phyloP scores from a whole-genome alignment of 1,140 invertebrate species.

The Euwallacea fornicatus region DNA sequence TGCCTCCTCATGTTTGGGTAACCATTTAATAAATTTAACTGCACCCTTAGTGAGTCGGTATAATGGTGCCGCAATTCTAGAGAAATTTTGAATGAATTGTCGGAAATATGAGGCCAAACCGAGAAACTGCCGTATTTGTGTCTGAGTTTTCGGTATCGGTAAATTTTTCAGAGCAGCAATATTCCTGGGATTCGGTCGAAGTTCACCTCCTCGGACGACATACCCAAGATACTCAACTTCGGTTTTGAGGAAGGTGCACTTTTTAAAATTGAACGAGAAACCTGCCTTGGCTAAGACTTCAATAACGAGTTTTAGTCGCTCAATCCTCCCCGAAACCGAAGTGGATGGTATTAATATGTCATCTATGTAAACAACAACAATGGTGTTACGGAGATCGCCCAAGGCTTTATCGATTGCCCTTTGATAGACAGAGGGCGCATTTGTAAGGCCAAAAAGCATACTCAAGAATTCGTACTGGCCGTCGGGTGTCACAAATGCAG shows the following conservation, averaged over 20 bases:
- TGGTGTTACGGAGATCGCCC: conserved; percentile 33
- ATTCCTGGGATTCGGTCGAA: conserved; percentile 40
- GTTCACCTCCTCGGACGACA: conserved; percentile 30
- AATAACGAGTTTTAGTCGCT: conserved; percentile 40
- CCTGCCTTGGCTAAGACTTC: conserved; percentile 22
- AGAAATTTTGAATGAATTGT: conserved; percentile 36
- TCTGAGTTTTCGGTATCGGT: conserved; percentile 42
- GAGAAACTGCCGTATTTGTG: conserved; percentile 50
- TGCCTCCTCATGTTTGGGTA: conserved; percentile 9
- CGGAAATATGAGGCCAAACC: conserved; percentile 51
- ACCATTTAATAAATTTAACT: background rate
- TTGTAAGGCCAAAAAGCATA: conserved; percentile 55
- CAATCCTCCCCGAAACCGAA: conserved; percentile 38
- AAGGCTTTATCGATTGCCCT: conserved; percentile 51
- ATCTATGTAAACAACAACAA: conserved; percentile 42
- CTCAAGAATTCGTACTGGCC: conserved; percentile 54
- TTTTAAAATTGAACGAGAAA: conserved; percentile 36
- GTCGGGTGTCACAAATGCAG: conserved; percentile 45
- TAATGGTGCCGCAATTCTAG: conserved; percentile 1
- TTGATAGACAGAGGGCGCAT: conserved; percentile 54
- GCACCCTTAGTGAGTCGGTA: background rate
- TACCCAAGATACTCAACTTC: conserved; percentile 34
- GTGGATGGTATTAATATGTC: conserved; percentile 43
- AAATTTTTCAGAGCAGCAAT: conserved; percentile 37
- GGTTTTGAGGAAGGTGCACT: conserved; percentile 34